These are phyloP conservation scores for Willowsia nigromaculata DNA, from an alignment of 2,888 invertebrate species.

Conservation along the genomic window DNA sequence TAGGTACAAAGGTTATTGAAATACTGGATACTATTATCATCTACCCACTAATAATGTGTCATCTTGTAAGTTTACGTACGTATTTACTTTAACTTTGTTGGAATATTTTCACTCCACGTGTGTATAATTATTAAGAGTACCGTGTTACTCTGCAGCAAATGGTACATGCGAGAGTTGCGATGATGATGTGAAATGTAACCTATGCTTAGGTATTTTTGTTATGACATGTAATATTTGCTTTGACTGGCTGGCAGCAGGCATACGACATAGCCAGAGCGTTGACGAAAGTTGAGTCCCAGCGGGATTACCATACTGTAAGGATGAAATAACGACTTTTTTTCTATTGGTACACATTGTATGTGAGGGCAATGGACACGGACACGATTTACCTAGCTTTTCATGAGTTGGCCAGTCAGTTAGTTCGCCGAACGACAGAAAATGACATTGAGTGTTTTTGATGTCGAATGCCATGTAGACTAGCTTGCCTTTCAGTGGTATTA, in stretches of 20 bases:
- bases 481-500: not conserved
- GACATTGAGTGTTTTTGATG: conserved; percentile 45
- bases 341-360: not conserved
- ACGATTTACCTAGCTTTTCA: not conserved
- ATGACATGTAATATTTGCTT: conserved; percentile 33
- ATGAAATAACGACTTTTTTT: not conserved
- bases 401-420: conserved; percentile 4
- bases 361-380: not conserved
- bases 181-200: not conserved
- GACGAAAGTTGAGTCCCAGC: conserved; percentile 31
- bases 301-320: conserved; percentile 18
- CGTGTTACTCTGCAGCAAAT: not conserved
- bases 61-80: not conserved
- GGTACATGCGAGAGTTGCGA: not conserved
- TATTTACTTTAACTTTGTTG: not conserved
- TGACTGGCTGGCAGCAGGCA: conserved; percentile 17
- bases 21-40: too few relatives aligned
- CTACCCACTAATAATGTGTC: not conserved
- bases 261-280: conserved; percentile 6
- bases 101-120: not conserved
- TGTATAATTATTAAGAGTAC: conserved; percentile 10
- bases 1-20: too few relatives aligned
- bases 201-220: not conserved
- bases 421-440: not conserved
- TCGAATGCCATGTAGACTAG: not conserved